Evolutionary conservation across 1,140 invertebrate species (phyloP), one percentile per base, ranked within the genome.

Genomic region (Neodiprion virginianus): DNA sequence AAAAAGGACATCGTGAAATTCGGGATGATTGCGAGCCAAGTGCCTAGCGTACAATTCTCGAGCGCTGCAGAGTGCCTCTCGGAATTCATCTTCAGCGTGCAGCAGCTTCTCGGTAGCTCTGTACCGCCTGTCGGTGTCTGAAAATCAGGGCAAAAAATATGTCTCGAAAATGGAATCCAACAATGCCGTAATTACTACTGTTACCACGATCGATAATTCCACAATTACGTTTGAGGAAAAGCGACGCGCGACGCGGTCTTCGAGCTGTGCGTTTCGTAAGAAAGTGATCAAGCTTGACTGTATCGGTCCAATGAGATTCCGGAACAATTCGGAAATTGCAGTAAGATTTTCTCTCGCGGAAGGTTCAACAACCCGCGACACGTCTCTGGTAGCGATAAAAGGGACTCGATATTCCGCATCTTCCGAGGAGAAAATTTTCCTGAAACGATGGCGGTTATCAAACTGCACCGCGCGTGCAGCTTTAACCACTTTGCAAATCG

Each of bases 1-100:
- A 79, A 91, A 91, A 71, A 91, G 85, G 66, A 89, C 85, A 74
- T 87, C 84, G 77, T 90, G 88, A 85, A 83, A 91, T 80, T 80
- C 88, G 79, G 76, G 88, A 79, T 84, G 89, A 81, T 84, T 90
- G 82, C 82, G 85, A 74, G 81, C 79, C 40, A 91, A 82, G 14
- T 90, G 89, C 75, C 89, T 82, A 40, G 85, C 89, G 77, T 91
- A 91, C 65, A 89, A 79, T 76, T 90, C 89, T 72, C 87, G 86
- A 72, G 88, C 86, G 75, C 88, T 89, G 74, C 84, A 83, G 49
- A 91, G 79, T 68, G 81, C 81, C 70, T 89, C 86, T 50, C 83
- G 83, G 78, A 89, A 91, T 72, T 89, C 88, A 65, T 88, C 87
- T 78, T 91, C 90, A 71, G 86, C 85, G 66, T 87, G 85, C 28